phyloP scores from a whole-genome alignment of 2,888 invertebrate species.

The Pilophorus perplexus region DNA sequence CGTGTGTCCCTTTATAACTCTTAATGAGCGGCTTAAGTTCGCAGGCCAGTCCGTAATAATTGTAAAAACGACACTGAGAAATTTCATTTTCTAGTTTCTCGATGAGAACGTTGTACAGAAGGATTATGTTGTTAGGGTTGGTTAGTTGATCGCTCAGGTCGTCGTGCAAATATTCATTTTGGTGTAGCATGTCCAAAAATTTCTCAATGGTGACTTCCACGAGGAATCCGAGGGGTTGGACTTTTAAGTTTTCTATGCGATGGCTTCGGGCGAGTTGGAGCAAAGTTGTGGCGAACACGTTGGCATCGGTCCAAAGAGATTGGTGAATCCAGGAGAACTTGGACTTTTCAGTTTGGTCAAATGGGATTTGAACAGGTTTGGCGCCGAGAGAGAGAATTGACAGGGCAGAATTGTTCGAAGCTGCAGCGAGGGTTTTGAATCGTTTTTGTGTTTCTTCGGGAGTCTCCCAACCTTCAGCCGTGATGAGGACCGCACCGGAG shows the following conservation, averaged over 20 bases:
- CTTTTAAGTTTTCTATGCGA: conserved; percentile 40
- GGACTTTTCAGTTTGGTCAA: conserved; percentile 8
- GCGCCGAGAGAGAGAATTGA: conserved; percentile 24
- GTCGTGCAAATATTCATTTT: conserved; percentile 40
- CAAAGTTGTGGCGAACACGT: conserved; percentile 32
- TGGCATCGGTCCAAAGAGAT: conserved; percentile 34
- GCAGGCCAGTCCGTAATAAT: conserved; percentile 44
- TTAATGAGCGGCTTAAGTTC: conserved; percentile 42
- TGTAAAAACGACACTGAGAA: conserved; percentile 34
- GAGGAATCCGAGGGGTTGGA: conserved; percentile 39
- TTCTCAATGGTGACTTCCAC: conserved; percentile 40
- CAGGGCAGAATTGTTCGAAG: neutral
- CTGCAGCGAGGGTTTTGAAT: neutral
- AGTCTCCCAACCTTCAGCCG: conserved; percentile 41
- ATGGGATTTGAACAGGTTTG: neutral
- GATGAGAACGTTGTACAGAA: conserved; percentile 67
- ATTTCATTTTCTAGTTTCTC: conserved; percentile 61
- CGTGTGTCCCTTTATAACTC: neutral
- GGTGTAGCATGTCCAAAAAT: conserved; percentile 43
- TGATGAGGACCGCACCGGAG: conserved; percentile 37
- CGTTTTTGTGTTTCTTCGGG: conserved; percentile 27
- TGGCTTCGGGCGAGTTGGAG: conserved; percentile 37
- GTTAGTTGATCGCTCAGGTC: conserved; percentile 53
- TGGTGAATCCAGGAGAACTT: conserved; percentile 34
- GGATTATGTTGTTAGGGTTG: conserved; percentile 60